Percentiles rank a stretch among this genome's conserved stretches.
Conservation (phyloP, 2,888 invertebrate genomes). For the Eilema griseolum region DNA sequence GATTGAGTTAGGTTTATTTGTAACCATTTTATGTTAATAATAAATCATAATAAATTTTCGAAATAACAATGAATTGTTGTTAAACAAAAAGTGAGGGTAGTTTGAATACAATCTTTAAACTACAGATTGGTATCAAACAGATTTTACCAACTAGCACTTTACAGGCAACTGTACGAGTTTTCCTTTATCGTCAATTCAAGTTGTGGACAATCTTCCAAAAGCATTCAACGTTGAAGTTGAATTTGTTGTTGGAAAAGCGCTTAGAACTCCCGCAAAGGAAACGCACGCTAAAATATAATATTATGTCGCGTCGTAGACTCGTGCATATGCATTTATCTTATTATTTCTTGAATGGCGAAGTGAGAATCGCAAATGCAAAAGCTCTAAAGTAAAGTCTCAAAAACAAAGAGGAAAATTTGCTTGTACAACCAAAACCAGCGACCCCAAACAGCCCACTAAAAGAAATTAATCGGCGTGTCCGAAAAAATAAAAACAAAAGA, state of each 20-base stretch:
- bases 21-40: no score
- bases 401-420: constrained; percentile 61
- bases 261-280: constrained; percentile 69
- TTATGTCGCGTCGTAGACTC: constrained; percentile 61
- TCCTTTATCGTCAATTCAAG: constrained; percentile 49
- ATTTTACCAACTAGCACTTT: constrained; percentile 16
- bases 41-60: no score
- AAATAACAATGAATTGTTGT: no score
- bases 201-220: constrained; percentile 56
- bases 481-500: constrained; percentile 80
- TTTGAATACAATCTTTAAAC: constrained; percentile 8
- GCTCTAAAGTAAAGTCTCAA: constrained; percentile 57
- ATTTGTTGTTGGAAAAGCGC: constrained; percentile 45
- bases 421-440: constrained; percentile 62
- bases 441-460: constrained; percentile 71
- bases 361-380: constrained; percentile 51
- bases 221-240: constrained; percentile 54
- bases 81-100: no score
- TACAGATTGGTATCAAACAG: constrained; percentile 20
- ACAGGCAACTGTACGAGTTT: constrained; percentile 28
- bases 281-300: constrained; percentile 58
- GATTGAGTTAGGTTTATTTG: no score
- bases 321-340: constrained; percentile 46
- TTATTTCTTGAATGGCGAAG: constrained; percentile 36
- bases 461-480: constrained; percentile 79